Evolutionary conservation across 2,888 invertebrate species (phyloP), one percentile per base, ranked within the genome.

Genomic region (Ctena decussata): DNA sequence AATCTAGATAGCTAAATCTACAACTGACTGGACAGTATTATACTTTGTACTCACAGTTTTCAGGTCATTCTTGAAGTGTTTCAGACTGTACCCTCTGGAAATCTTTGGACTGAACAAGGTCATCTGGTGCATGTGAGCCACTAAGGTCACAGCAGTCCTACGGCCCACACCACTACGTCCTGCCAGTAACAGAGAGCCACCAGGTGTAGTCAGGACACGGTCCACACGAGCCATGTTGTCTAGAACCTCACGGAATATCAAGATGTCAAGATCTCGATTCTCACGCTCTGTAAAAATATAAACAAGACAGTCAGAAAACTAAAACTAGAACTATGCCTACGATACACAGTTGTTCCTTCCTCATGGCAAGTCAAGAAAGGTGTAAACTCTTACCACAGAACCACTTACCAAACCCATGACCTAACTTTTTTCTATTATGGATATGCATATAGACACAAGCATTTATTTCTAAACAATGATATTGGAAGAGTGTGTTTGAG

Each of bases 111-210:
- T 95, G 89, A 96, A 94, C 21, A 97, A 87, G 69, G 97, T 97
- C 76, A 98, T 97, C 75, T 97, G 97, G 89, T 97, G 97, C 93
- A 98, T 96, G 75, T 97, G 97, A 12, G 98, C 97, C 0, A 97
- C 97, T 6, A 98, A 96, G 89, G 97, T 97, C 0, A 98, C 97
- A 0, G 98, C 97, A 18, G 98, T 97, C 92, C 98, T 97, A 49
- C 98, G 97, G 0, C 99, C 98, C 73, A 97, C 97, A 65, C 98
- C 99, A 41, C 98, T 97, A 89, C 97, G 96, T 0, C 98, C 98
- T 89, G 97, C 97, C 87, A 98, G 96, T 53, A 98, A 96, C n/a
- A 97, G 94, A 44, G 97, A 97, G 0, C 97, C 97, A 18, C 97
- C 96, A 5, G 97, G 96, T 77, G 96, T 96, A 12, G 97, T 97